A percentile compares a stretch with the other conserved stretches of the same genome.
phyloP scores from a whole-genome alignment of 2,888 invertebrate species.

The Nebria brevicollis region DNA sequence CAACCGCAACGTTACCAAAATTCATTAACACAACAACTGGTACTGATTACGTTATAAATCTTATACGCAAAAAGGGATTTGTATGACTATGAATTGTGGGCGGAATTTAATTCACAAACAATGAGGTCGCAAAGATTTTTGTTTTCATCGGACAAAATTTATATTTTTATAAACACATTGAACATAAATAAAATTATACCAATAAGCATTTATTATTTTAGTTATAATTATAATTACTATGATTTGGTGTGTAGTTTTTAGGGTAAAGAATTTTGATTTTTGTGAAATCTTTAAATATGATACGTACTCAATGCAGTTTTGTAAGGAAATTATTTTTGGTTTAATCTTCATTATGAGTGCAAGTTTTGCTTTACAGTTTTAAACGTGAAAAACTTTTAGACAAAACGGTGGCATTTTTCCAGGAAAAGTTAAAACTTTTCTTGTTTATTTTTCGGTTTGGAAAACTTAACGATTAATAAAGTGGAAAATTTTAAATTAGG shows the following conservation, averaged over 20 bases:
- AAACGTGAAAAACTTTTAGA: background rate
- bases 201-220: too few species aligned
- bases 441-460: background rate
- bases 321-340: background rate
- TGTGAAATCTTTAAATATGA: too few species aligned
- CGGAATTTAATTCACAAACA: background rate
- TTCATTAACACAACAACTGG: background rate
- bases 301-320: too few species aligned
- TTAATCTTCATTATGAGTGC: background rate
- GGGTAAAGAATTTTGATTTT: too few species aligned
- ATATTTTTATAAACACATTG: too few species aligned
- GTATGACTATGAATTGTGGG: background rate
- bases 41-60: background rate
- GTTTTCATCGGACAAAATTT: too few species aligned
- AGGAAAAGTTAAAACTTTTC: background rate
- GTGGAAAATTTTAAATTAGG: background rate
- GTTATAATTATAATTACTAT: too few species aligned
- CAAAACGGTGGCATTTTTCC: background rate
- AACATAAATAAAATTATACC: too few species aligned
- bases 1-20: background rate
- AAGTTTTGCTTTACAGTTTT: background rate
- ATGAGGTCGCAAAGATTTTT: too few species aligned
- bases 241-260: too few species aligned
- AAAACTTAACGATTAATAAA: background rate
- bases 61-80: background rate